These are phyloP conservation scores for Hybos culiciformis DNA, from an alignment of 2,888 invertebrate species.

Conservation along the genomic window DNA sequence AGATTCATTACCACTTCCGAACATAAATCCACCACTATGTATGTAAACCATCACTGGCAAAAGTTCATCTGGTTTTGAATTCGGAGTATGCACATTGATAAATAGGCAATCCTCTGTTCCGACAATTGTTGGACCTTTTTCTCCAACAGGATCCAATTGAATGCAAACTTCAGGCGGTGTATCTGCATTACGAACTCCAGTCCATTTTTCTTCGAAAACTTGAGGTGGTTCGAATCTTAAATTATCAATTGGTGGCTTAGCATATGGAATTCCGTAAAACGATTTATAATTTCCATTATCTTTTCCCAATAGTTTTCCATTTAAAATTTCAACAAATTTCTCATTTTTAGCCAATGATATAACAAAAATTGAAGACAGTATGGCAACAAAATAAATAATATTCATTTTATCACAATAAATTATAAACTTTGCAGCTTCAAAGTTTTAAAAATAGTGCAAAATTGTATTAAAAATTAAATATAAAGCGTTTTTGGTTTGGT, in stretches of 20 bases:
- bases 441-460: no score
- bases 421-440: no score
- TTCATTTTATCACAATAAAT: no score
- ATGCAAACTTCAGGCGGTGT: background rate
- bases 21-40: slow-evolving; percentile 56
- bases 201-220: slow-evolving; percentile 9
- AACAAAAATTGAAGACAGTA: no score
- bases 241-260: slow-evolving; percentile 44
- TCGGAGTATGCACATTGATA: slow-evolving; percentile 46
- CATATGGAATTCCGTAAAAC: slow-evolving; percentile 49
- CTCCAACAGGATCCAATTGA: background rate
- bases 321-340: slow-evolving; percentile 3
- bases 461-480: no score
- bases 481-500: no score
- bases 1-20: slow-evolving; percentile 40
- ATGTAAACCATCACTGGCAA: slow-evolving; percentile 50
- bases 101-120: slow-evolving; percentile 53
- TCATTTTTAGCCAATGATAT: no score
- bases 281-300: slow-evolving; percentile 34
- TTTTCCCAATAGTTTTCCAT: slow-evolving; percentile 9
- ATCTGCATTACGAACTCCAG: slow-evolving; percentile 37
- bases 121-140: slow-evolving; percentile 16
- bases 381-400: no score
- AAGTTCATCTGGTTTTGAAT: slow-evolving; percentile 24
- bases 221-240: slow-evolving; percentile 38